phyloP scores from a whole-genome alignment of 2,113 vertebrate genomes.

The rat (Rattus norvegicus) region DNA sequence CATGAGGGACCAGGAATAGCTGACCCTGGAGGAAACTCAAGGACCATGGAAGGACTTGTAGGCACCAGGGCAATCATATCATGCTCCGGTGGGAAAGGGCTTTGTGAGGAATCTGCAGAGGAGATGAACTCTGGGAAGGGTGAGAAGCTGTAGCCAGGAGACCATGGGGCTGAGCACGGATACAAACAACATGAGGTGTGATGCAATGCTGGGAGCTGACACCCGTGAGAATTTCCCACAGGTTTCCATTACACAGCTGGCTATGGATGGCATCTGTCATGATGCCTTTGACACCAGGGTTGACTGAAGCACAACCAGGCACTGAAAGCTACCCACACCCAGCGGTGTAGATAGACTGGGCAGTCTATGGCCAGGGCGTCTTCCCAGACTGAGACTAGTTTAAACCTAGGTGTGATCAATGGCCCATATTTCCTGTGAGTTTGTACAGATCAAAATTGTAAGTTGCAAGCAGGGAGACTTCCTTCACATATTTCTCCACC shows the following conservation, averaged over 20 bases:
- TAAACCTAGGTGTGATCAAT: neutral
- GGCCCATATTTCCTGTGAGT: neutral
- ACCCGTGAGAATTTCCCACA: neutral
- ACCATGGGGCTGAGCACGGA: neutral
- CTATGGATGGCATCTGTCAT: neutral
- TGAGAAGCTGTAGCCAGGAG: neutral
- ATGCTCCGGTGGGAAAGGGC: no score
- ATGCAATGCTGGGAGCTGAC: neutral
- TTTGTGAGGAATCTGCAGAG: neutral
- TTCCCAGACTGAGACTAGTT: neutral
- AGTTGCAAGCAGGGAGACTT: neutral
- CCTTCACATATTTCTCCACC: neutral
- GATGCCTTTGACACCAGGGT: neutral
- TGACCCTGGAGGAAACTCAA: neutral
- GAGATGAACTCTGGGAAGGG: neutral
- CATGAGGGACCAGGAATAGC: neutral
- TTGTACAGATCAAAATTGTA: neutral
- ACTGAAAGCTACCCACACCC: neutral
- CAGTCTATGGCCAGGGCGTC: neutral
- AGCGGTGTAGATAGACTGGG: neutral
- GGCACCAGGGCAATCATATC: fast-evolving
- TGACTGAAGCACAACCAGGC: neutral
- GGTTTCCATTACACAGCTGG: neutral
- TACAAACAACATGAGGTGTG: neutral
- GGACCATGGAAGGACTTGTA: neutral